phyloP scores from a whole-genome alignment of 2,797 vertebrate genomes.

The Carcharodon carcharias region DNA sequence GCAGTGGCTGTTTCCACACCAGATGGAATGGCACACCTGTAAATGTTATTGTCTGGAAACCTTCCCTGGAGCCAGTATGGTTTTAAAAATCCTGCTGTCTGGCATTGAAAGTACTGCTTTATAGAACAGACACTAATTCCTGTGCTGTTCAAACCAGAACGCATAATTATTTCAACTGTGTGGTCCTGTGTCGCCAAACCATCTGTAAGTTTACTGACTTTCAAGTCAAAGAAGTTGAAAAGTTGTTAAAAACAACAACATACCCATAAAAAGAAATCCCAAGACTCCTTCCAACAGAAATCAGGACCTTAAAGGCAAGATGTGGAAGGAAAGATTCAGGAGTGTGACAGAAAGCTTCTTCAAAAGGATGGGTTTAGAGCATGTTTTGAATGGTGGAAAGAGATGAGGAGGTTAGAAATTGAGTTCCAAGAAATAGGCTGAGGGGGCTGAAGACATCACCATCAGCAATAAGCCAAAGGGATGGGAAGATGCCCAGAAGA shows the following conservation, averaged over 20 bases:
- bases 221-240: background rate
- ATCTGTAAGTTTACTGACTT: constrained; percentile 8
- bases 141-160: background rate
- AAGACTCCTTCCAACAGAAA: background rate
- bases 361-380: background rate
- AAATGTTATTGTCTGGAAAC: background rate
- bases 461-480: background rate
- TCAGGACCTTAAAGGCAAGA: background rate
- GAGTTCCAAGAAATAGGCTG: background rate
- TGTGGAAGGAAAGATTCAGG: background rate
- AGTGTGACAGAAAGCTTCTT: background rate
- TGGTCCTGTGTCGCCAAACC: background rate
- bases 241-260: background rate
- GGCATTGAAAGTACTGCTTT: background rate
- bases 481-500: background rate
- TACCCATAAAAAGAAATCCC: background rate
- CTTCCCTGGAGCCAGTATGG: background rate
- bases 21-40: constrained; percentile 4
- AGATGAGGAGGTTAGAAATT: background rate
- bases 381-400: background rate
- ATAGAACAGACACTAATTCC: background rate
- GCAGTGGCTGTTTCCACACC: background rate
- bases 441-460: background rate
- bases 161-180: background rate
- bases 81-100: background rate